phyloP scores from a whole-genome alignment of 2,113 vertebrate genomes.

The Carollia perspicillata region DNA sequence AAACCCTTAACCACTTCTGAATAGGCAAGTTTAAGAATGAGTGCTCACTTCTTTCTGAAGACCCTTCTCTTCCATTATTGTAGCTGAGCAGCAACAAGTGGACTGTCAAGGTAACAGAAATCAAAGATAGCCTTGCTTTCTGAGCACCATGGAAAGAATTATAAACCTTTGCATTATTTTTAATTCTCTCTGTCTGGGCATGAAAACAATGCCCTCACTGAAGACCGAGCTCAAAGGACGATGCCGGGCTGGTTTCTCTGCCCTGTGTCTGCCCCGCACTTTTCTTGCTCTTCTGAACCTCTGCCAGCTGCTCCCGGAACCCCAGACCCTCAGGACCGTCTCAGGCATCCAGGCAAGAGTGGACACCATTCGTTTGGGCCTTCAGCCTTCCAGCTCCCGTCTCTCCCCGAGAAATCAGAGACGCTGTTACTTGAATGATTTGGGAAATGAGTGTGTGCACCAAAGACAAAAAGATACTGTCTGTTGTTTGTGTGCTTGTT shows the following conservation, averaged over 20 bases:
- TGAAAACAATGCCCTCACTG: conserved; percentile 28
- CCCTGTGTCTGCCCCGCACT: conserved; percentile 54
- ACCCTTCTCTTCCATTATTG: conserved; percentile 67
- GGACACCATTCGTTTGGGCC: conserved; percentile 76
- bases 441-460: conserved; percentile 81
- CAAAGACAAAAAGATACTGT: conserved; percentile 84
- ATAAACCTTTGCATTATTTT: conserved; percentile 47
- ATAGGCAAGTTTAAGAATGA: conserved; percentile 69
- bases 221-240: conserved; percentile 54
- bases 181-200: conserved; percentile 47
- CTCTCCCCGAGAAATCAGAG: conserved; percentile 68
- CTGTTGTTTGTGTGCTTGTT: conserved; percentile 78
- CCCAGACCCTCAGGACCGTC: conserved; percentile 83
- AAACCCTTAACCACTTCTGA: conserved; percentile 62
- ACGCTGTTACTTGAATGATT: conserved; percentile 80
- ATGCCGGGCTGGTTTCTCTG: conserved; percentile 35
- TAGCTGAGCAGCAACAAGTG: conserved; percentile 40
- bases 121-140: conserved; percentile 61
- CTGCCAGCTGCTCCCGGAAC: conserved; percentile 76
- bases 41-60: conserved; percentile 68
- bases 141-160: conserved; percentile 68
- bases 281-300: conserved; percentile 71
- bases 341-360: conserved; percentile 79
- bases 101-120: conserved; percentile 54
- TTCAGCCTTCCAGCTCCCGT: conserved; percentile 71